Base-by-base conservation (phyloP, 2,797 vertebrate genomes). In the Danio jaintianensis region DNA sequence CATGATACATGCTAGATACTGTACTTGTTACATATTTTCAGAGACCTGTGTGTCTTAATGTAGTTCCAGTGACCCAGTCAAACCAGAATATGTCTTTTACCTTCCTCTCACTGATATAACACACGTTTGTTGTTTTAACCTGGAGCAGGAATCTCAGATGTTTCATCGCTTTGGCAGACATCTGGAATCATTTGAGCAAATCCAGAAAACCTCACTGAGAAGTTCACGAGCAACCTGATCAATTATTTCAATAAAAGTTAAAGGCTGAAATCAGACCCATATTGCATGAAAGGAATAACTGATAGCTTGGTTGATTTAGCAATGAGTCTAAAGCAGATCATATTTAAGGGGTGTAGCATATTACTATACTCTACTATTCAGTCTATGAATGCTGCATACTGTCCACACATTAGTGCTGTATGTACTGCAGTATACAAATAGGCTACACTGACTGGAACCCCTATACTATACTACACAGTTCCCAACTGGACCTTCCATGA, bases 141-240 rank as follows among this genome's bases (percentile, higher is more conserved):
- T 68, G 61, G 43, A 75, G 70, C 69, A 83, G 82, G 8, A 63
- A 76, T 56, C 55, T 78, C 45, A 64, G 76, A 80, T 80, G 70
- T 76, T 67, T 69, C 22, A 72, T 84, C 58, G 68, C 59, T 70
- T 38, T 64, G 81, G 55, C 81, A 53, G 48, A 75, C 84, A 77
- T 80, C 71, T 86, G 87, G 82, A 79, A 75, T 81, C 75, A 80
- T 84, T 88, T 88, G 55, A 70, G 69, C 36, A 83, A 80, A 81
- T 72, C 82, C 75, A 70, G 18, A 78, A 52, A 83, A 47, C 64
- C 70, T 79, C 82, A 64, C 9, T 71, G 67, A 71, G 76, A 43
- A 66, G 61, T 68, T 42, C 43, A 20, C 43, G 58, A 64, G 64
- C 40, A 53, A 11, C 47, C 5, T 18, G 69, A 48, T 61, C 58